phyloP scores from a whole-genome alignment of 2,113 vertebrate species.

The Alethe diademata region DNA sequence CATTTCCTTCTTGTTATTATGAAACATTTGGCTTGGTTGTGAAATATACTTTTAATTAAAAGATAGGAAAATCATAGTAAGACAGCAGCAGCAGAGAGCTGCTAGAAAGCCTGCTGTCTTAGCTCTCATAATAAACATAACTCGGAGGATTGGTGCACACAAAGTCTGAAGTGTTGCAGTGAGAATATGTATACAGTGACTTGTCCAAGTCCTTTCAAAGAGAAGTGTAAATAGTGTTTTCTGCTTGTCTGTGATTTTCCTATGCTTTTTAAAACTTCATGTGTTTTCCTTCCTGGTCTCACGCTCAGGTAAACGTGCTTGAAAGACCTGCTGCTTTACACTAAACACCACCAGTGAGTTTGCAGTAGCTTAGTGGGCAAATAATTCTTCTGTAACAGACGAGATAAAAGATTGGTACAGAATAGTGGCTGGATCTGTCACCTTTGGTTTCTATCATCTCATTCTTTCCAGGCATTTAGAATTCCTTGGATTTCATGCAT shows the following conservation, averaged over 20 bases:
- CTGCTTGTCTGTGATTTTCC: neutral
- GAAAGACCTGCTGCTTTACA: neutral
- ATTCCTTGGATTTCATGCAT: neutral
- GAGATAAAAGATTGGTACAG: neutral
- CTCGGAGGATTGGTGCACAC: neutral
- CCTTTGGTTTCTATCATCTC: neutral
- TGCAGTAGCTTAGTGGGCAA: neutral
- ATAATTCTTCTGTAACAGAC: neutral
- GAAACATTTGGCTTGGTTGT: conserved; percentile 59
- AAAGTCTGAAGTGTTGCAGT: neutral
- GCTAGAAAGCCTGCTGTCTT: conserved; percentile 38
- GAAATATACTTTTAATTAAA: conserved; percentile 68
- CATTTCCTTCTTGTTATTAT: conserved; percentile 45
- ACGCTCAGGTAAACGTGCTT: neutral
- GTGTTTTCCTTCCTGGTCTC: neutral
- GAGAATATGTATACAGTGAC: neutral
- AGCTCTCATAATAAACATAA: conserved; percentile 3
- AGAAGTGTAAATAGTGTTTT: neutral
- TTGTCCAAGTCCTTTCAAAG: neutral
- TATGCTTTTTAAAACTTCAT: neutral
- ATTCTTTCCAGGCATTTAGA: neutral
- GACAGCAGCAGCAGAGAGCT: conserved; percentile 35
- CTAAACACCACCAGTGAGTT: neutral
- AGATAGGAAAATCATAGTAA: conserved; percentile 68
- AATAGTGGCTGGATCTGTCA: neutral